Evolutionary conservation across 2,797 vertebrate genomes (phyloP), one percentile per base, ranked within the genome.

Genomic region (Pangasius larnaudii): DNA sequence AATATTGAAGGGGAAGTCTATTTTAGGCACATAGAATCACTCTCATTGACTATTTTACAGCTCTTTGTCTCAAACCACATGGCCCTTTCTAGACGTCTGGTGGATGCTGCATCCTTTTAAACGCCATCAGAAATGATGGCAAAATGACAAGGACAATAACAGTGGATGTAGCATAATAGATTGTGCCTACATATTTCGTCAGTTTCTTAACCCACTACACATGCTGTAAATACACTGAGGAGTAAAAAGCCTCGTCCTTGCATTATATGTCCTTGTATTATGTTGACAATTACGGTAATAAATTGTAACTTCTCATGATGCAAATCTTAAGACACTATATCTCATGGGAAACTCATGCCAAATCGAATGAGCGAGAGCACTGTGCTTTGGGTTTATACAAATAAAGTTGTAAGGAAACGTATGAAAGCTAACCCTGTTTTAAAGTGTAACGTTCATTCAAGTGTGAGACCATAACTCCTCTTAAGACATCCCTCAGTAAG

Each of bases 251-350:
- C 90, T 86, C 49, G 53, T 85, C 74, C 84, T 92, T 85, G 91
- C 94, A 92, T 93, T 94, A 91, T 90, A 42, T 42, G 42, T 7
- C 77, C 84, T 92, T 85, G 91, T 94, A 92, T 93, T 94, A 91
- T 90, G 92, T 89, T 93, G 91, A 93, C 95, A 95, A 93, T 93
- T 90, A 91, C 5, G 5, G n/a, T 78, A 22, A 42, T 42, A 46
- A 46, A 42, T 42, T 46, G 42, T 46, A 46, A 75, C 90, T 92
- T 92, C 83, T 92, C 89, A 92, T 56, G 88, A 92, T 91, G 93
- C 77, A 74, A 85, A 77, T 93, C 92, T 58, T 53, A 86, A 88
- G 67, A 79, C 77, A 71, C 87, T 65, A 6, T 90, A 84, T 92
- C 91, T 91, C 9, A 30, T 59, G 22, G 56, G 83, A 79, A 56